phyloP scores from a whole-genome alignment of 2,797 vertebrate genomes.

The Silurus aristotelis region DNA sequence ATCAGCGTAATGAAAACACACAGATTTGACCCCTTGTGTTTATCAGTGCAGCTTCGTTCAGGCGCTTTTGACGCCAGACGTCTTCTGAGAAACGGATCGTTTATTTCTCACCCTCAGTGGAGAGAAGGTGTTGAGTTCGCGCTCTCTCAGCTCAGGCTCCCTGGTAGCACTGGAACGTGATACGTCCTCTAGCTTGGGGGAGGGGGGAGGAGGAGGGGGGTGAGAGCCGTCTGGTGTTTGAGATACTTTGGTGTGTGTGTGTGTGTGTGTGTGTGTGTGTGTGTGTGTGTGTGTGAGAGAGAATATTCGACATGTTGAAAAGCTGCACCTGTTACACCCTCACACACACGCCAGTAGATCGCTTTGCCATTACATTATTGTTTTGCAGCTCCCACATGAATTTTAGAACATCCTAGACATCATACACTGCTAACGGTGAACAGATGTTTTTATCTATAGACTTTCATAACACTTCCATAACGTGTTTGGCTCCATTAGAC shows the following conservation, averaged over 20 bases:
- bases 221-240: conserved; percentile 3
- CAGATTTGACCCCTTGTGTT: too few relatives aligned
- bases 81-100: conserved; percentile 12
- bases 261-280: conserved; percentile 2
- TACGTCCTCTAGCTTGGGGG: conserved; percentile 19
- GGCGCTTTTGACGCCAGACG: neutral
- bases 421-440: too few relatives aligned
- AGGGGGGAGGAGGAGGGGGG: neutral
- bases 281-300: neutral
- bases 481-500: too few relatives aligned
- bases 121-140: conserved; percentile 20
- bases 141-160: conserved; percentile 3
- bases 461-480: too few relatives aligned
- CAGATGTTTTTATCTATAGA: too few relatives aligned
- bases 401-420: too few relatives aligned
- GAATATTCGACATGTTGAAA: neutral
- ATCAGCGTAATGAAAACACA: too few relatives aligned
- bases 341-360: neutral
- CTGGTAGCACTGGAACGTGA: conserved; percentile 25
- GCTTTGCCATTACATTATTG: neutral
- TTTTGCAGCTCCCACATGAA: too few relatives aligned
- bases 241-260: neutral
- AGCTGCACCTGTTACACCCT: conserved; percentile 44
- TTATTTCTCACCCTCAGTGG: conserved; percentile 22
- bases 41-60: too few relatives aligned